Base-by-base conservation (phyloP, 2,113 vertebrate species). In the Apus apus region DNA sequence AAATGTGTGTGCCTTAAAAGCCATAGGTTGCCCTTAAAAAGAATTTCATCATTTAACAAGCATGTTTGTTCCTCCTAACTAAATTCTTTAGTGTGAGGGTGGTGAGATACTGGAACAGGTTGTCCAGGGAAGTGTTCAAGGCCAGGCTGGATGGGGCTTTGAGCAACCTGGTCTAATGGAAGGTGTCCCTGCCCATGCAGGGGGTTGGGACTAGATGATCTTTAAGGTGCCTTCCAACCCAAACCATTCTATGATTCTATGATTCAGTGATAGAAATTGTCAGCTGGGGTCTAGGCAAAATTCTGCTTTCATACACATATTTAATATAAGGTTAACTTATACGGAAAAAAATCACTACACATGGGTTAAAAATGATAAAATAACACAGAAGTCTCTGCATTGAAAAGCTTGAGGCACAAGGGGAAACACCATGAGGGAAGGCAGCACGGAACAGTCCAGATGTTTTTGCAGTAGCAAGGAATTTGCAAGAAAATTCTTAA, bases 391-490 rank as follows among this genome's bases (percentile, higher is more conserved):
- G 32, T 16, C 53, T 85, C 50, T 81, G 65, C 76, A 74, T 84
- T 92, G 82, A 89, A 87, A 94, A 89, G 77, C 84, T 85, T 76
- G 84, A 82, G 53, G 93, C 65, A 68, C 68, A 78, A 93, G 76
- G 68, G 76, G 70, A 66, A 94, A 62, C 93, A 95, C 91, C 72
- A 71, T 68, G 90, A 88, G 65, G 65, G 57, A 85, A 92, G 61
- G 76, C 76, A 90, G 83, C 74, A 81, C 11, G 13, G 25, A 50
- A 26, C 53, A 50, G 65, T 78, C 61, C 88, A 85, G 83, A 75
- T 81, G 65, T 86, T 95, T 85, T 95, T 95, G 83, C 48, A 67
- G 78, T 56, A 56, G 75, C 92, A 92, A 54, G 72, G 38, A 57
- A 67, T 84, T 88, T 88, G 86, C 53, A 72, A 68, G 57, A 82